Evolutionary conservation across 2,797 vertebrate species (phyloP).

Genomic region (Sebastes oblongus): DNA sequence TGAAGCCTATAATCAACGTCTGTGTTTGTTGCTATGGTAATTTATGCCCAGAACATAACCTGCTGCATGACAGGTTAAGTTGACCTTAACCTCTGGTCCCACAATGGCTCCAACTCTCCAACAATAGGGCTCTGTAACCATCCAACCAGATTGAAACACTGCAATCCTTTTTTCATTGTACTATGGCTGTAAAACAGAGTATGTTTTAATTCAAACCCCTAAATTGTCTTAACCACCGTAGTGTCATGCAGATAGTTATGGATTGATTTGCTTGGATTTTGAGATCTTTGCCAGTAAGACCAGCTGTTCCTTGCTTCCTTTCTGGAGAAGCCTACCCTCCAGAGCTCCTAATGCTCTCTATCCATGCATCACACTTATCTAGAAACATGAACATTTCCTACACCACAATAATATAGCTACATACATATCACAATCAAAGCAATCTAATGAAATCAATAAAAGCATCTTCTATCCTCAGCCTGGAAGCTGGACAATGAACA

Average conservation of each 20-base stretch:
- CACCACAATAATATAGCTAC: not conserved
- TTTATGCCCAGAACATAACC: not conserved
- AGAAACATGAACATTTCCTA: not conserved
- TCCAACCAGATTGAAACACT: not conserved
- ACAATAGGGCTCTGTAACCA: not conserved
- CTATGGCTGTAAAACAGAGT: not conserved
- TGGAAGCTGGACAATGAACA: constrained; percentile 7
- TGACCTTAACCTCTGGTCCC: not conserved
- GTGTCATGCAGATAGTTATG: not conserved
- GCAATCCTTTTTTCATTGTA: not conserved
- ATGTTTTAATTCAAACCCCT: not conserved
- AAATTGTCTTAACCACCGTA: not conserved
- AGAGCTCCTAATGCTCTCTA: not conserved
- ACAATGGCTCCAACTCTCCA: not conserved
- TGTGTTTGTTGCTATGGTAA: not conserved
- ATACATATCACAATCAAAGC: constrained; percentile 30
- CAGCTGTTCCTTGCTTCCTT: not conserved
- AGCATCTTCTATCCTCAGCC: not conserved
- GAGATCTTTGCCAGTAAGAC: not conserved
- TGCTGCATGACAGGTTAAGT: not conserved
- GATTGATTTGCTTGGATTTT: not conserved
- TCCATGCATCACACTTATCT: constrained; percentile 13
- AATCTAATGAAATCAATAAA: not conserved
- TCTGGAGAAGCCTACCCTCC: not conserved
- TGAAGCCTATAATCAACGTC: not conserved